Evolutionary conservation across 2,797 vertebrate species (phyloP).

Genomic region (Neostethus bicornis): DNA sequence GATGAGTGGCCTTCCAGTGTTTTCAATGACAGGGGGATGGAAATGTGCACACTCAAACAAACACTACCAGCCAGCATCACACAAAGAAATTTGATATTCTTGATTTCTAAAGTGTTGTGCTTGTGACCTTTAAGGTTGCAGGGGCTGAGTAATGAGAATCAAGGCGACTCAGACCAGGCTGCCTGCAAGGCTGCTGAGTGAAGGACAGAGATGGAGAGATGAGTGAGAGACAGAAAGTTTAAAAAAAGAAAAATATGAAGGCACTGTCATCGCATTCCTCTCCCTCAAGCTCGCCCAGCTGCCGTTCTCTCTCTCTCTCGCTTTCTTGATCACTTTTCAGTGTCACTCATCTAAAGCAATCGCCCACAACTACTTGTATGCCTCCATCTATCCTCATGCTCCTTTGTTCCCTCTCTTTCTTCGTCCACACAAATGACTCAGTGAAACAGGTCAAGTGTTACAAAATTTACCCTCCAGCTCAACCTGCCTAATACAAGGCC

Average conservation of each 20-base stretch:
- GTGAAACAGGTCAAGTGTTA: slow-evolving; percentile 87
- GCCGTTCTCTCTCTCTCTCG: slow-evolving; percentile 69
- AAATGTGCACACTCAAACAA: background rate
- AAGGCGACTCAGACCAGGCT: slow-evolving; percentile 29
- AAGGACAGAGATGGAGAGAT: slow-evolving; percentile 56
- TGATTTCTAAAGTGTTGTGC: slow-evolving; percentile 46
- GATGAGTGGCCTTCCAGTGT: slow-evolving; percentile 30
- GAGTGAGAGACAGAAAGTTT: slow-evolving; percentile 35
- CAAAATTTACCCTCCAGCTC: slow-evolving; percentile 81
- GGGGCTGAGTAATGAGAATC: slow-evolving; percentile 62
- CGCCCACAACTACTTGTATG: slow-evolving; percentile 54
- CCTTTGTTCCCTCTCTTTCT: slow-evolving; percentile 43
- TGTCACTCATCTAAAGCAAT: slow-evolving; percentile 70
- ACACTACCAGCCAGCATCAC: slow-evolving; percentile 13
- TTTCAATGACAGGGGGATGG: slow-evolving; percentile 7
- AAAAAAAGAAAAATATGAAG: slow-evolving; percentile 59
- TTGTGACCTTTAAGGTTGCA: slow-evolving; percentile 74
- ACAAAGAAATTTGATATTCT: slow-evolving; percentile 52
- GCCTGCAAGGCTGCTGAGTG: slow-evolving; percentile 56
- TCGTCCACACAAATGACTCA: slow-evolving; percentile 78
- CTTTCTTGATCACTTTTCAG: slow-evolving; percentile 67
- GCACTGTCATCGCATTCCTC: slow-evolving; percentile 64
- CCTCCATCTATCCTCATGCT: slow-evolving; percentile 15
- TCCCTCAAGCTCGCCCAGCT: slow-evolving; percentile 69
- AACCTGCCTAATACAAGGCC: slow-evolving; percentile 81